These are phyloP conservation scores for Elephas maximus DNA, from an alignment of 2,113 vertebrate genomes.

Conservation along the genomic window DNA sequence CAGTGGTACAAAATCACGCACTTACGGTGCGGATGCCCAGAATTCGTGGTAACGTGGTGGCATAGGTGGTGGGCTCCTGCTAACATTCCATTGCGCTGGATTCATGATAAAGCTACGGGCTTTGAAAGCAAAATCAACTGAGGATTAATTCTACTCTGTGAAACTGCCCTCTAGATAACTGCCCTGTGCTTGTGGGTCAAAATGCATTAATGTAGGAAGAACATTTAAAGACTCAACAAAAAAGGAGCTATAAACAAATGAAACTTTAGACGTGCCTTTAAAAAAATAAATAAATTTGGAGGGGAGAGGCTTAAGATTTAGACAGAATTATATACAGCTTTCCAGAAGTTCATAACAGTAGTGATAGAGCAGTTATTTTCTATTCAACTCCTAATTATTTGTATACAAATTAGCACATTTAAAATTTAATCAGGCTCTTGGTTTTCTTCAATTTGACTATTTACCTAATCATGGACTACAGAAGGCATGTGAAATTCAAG, in stretches of 20 bases:
- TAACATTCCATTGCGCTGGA: constrained; percentile 78
- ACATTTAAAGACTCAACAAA: constrained; percentile 62
- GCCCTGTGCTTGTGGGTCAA: constrained; percentile 41
- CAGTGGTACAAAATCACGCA: constrained; percentile 76
- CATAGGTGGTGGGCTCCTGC: constrained; percentile 51
- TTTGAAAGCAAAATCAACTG: constrained; percentile 77
- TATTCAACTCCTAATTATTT: background rate
- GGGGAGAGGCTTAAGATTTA: background rate
- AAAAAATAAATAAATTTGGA: background rate
- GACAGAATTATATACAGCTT: background rate
- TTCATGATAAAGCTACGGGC: constrained; percentile 74
- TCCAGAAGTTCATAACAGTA: background rate
- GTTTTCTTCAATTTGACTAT: background rate
- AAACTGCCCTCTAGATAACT: constrained; percentile 71
- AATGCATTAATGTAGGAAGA: constrained; percentile 50
- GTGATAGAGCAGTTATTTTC: background rate
- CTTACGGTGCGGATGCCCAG: constrained; percentile 76
- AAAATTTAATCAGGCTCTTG: background rate
- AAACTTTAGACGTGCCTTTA: constrained; percentile 31
- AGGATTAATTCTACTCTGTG: constrained; percentile 84
- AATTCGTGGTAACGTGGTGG: constrained; percentile 68
- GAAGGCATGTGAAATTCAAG: background rate
- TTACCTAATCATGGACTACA: background rate
- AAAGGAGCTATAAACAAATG: constrained; percentile 52
- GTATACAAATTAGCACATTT: background rate